Conservation (phyloP, 2,888 invertebrate species). For the Andrena flavipes region DNA sequence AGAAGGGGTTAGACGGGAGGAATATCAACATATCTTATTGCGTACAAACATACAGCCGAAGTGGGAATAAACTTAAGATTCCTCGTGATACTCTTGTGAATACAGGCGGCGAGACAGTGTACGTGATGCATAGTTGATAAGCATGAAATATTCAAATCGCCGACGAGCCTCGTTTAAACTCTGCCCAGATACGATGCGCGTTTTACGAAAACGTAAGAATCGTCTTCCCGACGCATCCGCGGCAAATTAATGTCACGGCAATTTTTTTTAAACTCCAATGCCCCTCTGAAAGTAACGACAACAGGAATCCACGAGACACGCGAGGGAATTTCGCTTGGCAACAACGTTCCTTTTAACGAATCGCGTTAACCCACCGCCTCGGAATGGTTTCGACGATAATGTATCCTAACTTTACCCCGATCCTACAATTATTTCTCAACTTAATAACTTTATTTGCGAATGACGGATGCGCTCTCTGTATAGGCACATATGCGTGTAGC, state of each 20-base stretch:
- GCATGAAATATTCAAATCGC: constrained; percentile 72
- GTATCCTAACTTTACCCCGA: no score
- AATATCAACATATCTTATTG: constrained; percentile 83
- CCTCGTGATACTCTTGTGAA: constrained; percentile 75
- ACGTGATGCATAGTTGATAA: constrained; percentile 61
- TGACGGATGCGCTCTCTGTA: no score
- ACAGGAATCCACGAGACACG: background rate
- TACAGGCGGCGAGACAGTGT: constrained; percentile 55
- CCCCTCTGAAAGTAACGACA: no score
- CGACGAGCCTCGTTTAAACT: constrained; percentile 47
- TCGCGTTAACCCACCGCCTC: background rate
- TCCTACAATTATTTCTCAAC: no score
- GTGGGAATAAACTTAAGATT: constrained; percentile 83
- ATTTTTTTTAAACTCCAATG: constrained; percentile 4
- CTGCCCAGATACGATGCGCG: constrained; percentile 29
- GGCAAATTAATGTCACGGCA: constrained; percentile 34
- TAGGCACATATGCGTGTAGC: no score
- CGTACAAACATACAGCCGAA: constrained; percentile 83
- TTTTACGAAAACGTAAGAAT: constrained; percentile 32
- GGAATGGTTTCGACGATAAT: no score
- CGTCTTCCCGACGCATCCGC: constrained; percentile 8
- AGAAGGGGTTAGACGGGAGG: constrained; percentile 74
- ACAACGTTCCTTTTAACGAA: background rate
- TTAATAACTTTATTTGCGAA: no score
- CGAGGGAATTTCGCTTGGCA: background rate